Evolutionary conservation across 2,113 vertebrate species (phyloP), one percentile per base, ranked within the genome.

Genomic region (Chauna torquata): DNA sequence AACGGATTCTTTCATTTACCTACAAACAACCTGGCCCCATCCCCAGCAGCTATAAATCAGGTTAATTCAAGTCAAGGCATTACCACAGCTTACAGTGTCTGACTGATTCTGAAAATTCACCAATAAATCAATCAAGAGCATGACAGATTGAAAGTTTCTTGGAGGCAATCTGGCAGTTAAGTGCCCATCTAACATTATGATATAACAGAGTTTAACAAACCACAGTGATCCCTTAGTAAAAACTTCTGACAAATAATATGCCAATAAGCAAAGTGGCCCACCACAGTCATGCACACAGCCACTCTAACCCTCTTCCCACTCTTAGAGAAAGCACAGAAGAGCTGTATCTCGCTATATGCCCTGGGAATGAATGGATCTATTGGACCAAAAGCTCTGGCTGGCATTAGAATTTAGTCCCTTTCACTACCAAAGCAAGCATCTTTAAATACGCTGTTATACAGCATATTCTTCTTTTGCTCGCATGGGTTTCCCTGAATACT

Each of bases 331-430:
- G 4, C 66, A 49, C 22, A 25, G n/a, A 38, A 61, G 58, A 54
- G 40, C 47, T n/a, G 65, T 15, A 13, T 42, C 2, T 0, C 38
- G 23, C 54, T 45, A 27, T 27, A 50, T 0, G 0, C 17, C 36
- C 65, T 27, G 45, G 42, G 32, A 64, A 28, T 8, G 27, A 36
- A 40, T 0, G 32, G 52, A 42, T 15, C 65, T 59, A n/a, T 19
- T 58, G 18, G 44, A 50, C 14, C 65, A 32, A 62, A 84, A 16
- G 23, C n/a, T 50, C 61, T 45, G 42, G 54, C 47, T 49, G 47
- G 57, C 0, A 1, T 17, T 55, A 34, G 36, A 8, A 40, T 52
- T 50, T 28, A 65, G 50, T 20, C 36, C 27, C 55, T 36, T 76
- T 27, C 38, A 30, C 32, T 58, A 19, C 55, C 32, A 70, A 28